Conservation (phyloP, 2,797 vertebrate genomes). For the Aeoliscus strigatus region DNA sequence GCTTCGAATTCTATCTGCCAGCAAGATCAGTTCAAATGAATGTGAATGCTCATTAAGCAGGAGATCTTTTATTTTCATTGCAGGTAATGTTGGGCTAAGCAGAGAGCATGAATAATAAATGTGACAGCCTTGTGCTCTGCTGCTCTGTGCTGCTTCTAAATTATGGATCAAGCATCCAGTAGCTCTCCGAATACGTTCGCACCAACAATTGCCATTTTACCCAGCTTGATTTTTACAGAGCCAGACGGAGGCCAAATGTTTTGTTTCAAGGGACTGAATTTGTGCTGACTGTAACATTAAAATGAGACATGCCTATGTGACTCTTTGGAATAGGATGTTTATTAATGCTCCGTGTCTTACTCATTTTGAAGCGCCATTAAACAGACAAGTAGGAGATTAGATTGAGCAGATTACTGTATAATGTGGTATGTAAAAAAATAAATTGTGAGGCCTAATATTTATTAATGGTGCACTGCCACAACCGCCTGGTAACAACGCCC, state of each 20-base stretch:
- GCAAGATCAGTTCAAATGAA: constrained; percentile 13
- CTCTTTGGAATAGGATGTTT: too few relatives aligned
- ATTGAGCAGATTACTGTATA: too few relatives aligned
- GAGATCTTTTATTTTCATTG: constrained; percentile 37
- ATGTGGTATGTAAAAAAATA: too few relatives aligned
- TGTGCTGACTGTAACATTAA: too few relatives aligned
- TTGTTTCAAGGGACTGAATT: background rate
- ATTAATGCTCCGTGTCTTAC: too few relatives aligned
- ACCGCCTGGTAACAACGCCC: too few relatives aligned
- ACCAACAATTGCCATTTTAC: constrained; percentile 35
- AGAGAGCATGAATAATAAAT: constrained; percentile 64
- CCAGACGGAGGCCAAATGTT: background rate
- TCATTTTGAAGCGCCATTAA: too few relatives aligned
- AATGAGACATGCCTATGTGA: too few relatives aligned
- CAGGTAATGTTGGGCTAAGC: constrained; percentile 54
- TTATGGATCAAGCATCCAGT: constrained; percentile 65
- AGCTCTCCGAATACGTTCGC: constrained; percentile 32
- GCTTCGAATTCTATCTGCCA: too few relatives aligned
- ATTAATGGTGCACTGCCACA: too few relatives aligned
- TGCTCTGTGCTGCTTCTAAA: constrained; percentile 54
- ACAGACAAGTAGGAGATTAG: too few relatives aligned
- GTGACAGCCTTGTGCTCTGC: constrained; percentile 36
- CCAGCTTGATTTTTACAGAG: constrained; percentile 3
- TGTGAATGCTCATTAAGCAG: constrained; percentile 19
- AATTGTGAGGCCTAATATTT: too few relatives aligned